A percentile compares a stretch with the other conserved stretches of the same genome.
phyloP scores from a whole-genome alignment of 1,140 invertebrate genomes.

The Teleogryllus occipitalis region DNA sequence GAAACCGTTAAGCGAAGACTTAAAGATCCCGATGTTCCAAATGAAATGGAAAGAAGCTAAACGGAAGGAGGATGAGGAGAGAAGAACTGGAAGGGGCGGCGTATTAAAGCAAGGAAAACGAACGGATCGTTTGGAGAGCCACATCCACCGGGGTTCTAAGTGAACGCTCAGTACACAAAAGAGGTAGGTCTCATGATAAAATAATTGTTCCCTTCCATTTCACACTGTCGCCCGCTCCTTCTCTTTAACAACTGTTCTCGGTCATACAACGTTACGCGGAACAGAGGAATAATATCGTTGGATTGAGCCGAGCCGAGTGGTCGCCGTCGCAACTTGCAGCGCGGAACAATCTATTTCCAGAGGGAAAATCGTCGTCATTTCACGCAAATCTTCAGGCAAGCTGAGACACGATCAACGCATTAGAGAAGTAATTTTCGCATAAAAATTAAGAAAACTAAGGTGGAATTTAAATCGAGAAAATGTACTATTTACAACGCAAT shows the following conservation, averaged over 20 bases:
- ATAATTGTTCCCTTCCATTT: not conserved
- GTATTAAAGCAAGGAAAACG: not conserved
- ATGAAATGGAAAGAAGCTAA: not conserved
- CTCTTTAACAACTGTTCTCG: too few species aligned
- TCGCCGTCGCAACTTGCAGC: too few species aligned
- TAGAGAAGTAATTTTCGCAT: too few species aligned
- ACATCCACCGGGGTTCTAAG: not conserved
- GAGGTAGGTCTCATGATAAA: not conserved
- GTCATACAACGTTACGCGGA: too few species aligned
- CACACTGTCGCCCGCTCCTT: not conserved
- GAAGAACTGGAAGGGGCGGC: not conserved
- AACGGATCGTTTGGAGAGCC: not conserved
- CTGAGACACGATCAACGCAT: too few species aligned
- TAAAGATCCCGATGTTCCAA: not conserved
- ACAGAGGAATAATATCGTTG: too few species aligned
- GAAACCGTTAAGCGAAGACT: not conserved
- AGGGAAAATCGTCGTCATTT: too few species aligned
- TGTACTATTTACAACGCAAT: not conserved
- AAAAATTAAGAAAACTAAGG: too few species aligned
- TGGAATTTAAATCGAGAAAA: not conserved
- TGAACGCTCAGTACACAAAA: not conserved
- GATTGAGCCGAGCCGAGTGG: too few species aligned
- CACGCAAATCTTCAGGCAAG: too few species aligned
- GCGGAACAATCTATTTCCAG: too few species aligned
- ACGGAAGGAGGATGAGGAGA: not conserved